A percentile compares a stretch with the other conserved stretches of the same genome.
phyloP scores from a whole-genome alignment of 2,888 invertebrate species.

The Odontocerum albicorne region DNA sequence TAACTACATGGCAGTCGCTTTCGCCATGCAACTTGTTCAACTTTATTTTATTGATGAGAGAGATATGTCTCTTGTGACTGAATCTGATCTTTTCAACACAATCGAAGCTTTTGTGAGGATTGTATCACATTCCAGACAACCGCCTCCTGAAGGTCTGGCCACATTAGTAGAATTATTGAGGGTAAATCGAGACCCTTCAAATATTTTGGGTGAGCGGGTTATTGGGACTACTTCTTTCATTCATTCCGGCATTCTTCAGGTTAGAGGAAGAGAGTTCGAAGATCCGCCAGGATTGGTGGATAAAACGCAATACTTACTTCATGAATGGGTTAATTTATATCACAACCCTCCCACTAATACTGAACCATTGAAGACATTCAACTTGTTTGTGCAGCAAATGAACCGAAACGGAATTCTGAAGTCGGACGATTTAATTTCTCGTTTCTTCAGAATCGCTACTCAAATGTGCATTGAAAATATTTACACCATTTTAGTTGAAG shows the following conservation, averaged over 20 bases:
- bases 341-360: constrained; percentile 79
- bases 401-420: constrained; percentile 90
- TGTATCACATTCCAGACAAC: constrained; percentile 71
- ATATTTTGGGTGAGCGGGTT: constrained; percentile 75
- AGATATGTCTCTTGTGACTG: constrained; percentile 72
- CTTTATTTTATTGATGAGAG: constrained; percentile 79
- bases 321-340: constrained; percentile 95
- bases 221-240: constrained; percentile 86
- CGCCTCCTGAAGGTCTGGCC: constrained; percentile 82
- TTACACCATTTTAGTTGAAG: constrained; percentile 80
- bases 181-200: constrained; percentile 69
- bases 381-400: constrained; percentile 94
- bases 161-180: constrained; percentile 80
- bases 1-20: constrained; percentile 78
- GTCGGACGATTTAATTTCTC: constrained; percentile 94
- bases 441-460: constrained; percentile 95
- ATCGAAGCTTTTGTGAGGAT: constrained; percentile 82
- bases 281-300: constrained; percentile 94
- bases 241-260: constrained; percentile 88
- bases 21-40: constrained; percentile 90
- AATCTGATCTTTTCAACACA: constrained; percentile 84
- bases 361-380: constrained; percentile 89
- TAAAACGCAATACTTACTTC: constrained; percentile 89
- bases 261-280: constrained; percentile 78
- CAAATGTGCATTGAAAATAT: constrained; percentile 96